These are phyloP conservation scores for Troilus luridus DNA, from an alignment of 2,888 invertebrate species.

Conservation along the genomic window DNA sequence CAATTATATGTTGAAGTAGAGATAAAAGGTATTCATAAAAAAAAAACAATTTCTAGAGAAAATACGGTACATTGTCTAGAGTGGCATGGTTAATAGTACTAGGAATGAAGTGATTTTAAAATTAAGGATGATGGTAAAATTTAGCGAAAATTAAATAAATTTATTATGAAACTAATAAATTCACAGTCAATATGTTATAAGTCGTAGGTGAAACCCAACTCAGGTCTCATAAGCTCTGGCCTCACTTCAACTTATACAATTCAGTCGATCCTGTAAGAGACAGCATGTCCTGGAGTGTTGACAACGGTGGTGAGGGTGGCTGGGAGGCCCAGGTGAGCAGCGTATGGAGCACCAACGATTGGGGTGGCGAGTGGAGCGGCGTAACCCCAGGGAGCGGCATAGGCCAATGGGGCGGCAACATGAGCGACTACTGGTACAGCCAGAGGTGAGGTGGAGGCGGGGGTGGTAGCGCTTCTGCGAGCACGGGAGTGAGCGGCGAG, in stretches of 20 bases:
- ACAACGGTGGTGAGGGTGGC: constrained; percentile 69
- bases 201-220: constrained; percentile 63
- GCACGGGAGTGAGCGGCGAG: constrained; percentile 66
- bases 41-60: no score
- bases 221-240: constrained; percentile 65
- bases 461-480: constrained; percentile 67
- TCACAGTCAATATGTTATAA: constrained; percentile 39
- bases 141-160: constrained; percentile 40
- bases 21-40: no score
- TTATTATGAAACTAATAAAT: constrained; percentile 44
- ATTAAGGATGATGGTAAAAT: neutral
- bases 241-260: constrained; percentile 55
- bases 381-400: constrained; percentile 63
- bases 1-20: no score
- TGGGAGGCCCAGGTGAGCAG: constrained; percentile 65
- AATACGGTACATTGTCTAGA: no score
- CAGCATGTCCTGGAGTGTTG: constrained; percentile 70
- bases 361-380: constrained; percentile 62
- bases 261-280: constrained; percentile 69
- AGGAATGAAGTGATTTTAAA: neutral
- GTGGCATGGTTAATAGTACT: no score
- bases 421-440: constrained; percentile 65
- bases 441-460: constrained; percentile 70
- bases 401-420: constrained; percentile 66
- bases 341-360: constrained; percentile 62